phyloP scores from a whole-genome alignment of 2,797 vertebrate genomes.

The Liparis tanakae region DNA sequence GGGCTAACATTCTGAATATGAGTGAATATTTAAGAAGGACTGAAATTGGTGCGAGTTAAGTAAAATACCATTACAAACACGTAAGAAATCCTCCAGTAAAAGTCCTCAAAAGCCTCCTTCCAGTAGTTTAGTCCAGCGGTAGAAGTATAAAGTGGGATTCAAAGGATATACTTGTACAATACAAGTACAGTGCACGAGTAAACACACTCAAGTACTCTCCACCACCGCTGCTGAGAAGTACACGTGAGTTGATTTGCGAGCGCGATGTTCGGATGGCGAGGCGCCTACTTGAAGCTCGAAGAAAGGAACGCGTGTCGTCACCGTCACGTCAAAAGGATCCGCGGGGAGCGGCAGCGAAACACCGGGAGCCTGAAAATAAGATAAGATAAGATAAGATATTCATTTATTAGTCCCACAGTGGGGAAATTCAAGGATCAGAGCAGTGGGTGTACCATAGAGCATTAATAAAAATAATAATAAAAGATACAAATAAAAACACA shows the following conservation, averaged over 20 bases:
- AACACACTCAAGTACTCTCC: not conserved
- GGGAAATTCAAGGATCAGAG: too few relatives aligned
- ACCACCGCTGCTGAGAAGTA: not conserved
- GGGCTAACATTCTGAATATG: too few relatives aligned
- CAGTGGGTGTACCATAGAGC: too few relatives aligned
- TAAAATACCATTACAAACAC: not conserved
- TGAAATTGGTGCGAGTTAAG: not conserved
- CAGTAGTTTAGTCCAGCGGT: not conserved
- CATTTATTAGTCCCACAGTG: too few relatives aligned
- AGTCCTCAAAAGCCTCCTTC: not conserved
- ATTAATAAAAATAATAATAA: too few relatives aligned
- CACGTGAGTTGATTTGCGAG: not conserved
- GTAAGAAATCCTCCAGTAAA: not conserved
- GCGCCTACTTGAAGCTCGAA: constrained; percentile 78
- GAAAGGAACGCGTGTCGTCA: constrained; percentile 69
- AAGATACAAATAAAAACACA: too few relatives aligned
- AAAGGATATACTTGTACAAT: not conserved
- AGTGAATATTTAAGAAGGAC: too few relatives aligned
- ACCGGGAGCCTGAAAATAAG: constrained; percentile 64
- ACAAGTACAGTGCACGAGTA: not conserved
- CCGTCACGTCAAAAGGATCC: constrained; percentile 52
- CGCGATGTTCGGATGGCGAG: not conserved
- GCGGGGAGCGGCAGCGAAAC: constrained; percentile 58
- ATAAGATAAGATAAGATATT: too few relatives aligned
- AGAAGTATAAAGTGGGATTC: not conserved